Percentiles rank a stretch among this genome's conserved stretches.
Conservation (phyloP, 2,888 invertebrate species). For the Brassicogethes aeneus region DNA sequence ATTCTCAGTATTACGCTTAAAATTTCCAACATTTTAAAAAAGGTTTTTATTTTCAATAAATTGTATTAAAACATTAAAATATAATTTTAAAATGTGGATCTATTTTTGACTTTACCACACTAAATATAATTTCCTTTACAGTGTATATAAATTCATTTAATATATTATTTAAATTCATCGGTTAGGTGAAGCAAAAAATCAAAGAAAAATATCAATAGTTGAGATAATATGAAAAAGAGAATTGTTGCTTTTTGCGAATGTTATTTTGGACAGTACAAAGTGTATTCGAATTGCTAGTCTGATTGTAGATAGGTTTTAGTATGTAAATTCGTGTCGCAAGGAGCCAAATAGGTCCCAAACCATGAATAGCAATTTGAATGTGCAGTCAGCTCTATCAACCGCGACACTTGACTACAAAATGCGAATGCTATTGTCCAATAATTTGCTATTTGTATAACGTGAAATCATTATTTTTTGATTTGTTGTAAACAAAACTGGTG, state of each 20-base stretch:
- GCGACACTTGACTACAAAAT: constrained; percentile 16
- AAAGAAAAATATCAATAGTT: neutral
- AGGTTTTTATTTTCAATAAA: too few relatives aligned
- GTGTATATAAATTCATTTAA: too few relatives aligned
- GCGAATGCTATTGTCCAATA: constrained; percentile 13
- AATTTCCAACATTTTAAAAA: too few relatives aligned
- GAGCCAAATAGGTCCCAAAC: constrained; percentile 39
- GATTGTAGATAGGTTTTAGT: constrained; percentile 37
- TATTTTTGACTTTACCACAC: too few relatives aligned
- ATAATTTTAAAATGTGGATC: too few relatives aligned
- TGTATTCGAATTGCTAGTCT: constrained; percentile 31
- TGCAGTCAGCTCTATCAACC: constrained; percentile 25
- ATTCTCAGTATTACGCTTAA: too few relatives aligned
- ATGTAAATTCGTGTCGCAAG: constrained; percentile 40
- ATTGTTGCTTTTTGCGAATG: constrained; percentile 4
- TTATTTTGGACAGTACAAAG: constrained; percentile 20
- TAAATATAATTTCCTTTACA: too few relatives aligned
- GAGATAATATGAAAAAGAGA: constrained; percentile 1
- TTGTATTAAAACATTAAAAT: too few relatives aligned
- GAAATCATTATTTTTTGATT: constrained; percentile 1
- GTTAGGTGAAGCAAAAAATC: neutral
- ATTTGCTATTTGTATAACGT: constrained; percentile 10
- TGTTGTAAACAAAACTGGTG: too few relatives aligned
- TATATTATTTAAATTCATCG: too few relatives aligned
- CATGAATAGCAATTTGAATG: constrained; percentile 41